These are phyloP conservation scores for Columba janthina DNA, from an alignment of 2,113 vertebrate species.

Conservation along the genomic window DNA sequence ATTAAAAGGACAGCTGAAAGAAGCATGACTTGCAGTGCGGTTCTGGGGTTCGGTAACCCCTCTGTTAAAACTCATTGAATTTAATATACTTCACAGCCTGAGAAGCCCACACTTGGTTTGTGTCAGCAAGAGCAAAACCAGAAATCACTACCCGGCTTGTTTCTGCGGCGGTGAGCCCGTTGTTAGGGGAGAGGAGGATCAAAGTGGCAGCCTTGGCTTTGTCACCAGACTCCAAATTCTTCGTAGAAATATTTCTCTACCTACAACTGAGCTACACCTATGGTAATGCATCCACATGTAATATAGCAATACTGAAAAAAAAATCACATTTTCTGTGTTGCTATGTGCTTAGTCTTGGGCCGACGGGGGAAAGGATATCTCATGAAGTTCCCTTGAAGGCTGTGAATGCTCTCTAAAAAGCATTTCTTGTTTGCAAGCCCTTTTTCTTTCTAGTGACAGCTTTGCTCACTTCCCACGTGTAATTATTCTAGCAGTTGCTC, in stretches of 20 bases:
- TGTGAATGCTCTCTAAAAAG: not conserved
- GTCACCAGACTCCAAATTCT: not conserved
- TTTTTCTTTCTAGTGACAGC: not conserved
- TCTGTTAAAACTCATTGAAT: conserved; percentile 78
- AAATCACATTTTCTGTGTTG: not conserved
- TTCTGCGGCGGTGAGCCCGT: conserved; percentile 8
- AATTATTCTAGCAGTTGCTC: not conserved
- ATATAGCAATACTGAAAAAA: not conserved
- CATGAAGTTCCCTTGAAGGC: not conserved
- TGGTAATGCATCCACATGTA: not conserved
- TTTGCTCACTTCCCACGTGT: conserved; percentile 3
- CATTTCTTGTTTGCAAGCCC: not conserved
- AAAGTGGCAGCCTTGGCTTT: conserved; percentile 53
- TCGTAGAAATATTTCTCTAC: not conserved
- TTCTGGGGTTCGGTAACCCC: conserved; percentile 55
- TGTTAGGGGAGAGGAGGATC: conserved; percentile 56
- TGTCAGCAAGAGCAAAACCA: conserved; percentile 67
- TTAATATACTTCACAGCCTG: conserved; percentile 80
- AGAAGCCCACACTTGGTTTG: conserved; percentile 71
- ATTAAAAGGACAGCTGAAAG: conserved; percentile 80
- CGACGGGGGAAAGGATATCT: not conserved
- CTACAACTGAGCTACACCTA: not conserved
- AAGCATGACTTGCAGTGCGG: conserved; percentile 61
- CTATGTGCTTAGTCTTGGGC: not conserved
- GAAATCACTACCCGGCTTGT: conserved; percentile 44